These are phyloP conservation scores for Leptinotarsa lineolata DNA, from an alignment of 1,140 invertebrate species.

Conservation along the genomic window DNA sequence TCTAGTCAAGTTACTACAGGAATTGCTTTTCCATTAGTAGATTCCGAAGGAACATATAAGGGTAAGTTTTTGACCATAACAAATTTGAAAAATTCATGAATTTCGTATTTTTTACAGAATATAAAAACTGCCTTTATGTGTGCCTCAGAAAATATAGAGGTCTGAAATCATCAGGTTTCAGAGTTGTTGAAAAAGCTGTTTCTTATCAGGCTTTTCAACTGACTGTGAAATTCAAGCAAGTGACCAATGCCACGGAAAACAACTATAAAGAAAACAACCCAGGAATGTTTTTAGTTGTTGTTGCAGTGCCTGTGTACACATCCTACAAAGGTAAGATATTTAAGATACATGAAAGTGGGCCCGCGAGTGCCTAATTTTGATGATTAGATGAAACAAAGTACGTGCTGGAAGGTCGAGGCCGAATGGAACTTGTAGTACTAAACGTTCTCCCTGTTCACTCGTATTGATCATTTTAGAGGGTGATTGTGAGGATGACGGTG, in stretches of 20 bases:
- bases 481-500: too few relatives aligned
- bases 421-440: too few relatives aligned
- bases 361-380: too few relatives aligned
- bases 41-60: constrained; percentile 53
- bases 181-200: constrained; percentile 64
- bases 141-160: constrained; percentile 62
- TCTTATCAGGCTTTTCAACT: constrained; percentile 76
- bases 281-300: constrained; percentile 71
- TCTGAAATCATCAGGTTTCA: constrained; percentile 62
- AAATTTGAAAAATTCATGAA: background rate
- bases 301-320: constrained; percentile 72
- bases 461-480: too few relatives aligned
- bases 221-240: constrained; percentile 69
- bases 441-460: too few relatives aligned
- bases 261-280: constrained; percentile 55
- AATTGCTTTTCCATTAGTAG: constrained; percentile 58
- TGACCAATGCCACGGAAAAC: constrained; percentile 55
- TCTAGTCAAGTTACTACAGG: constrained; percentile 62
- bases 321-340: constrained; percentile 72
- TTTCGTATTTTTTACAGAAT: constrained; percentile 37
- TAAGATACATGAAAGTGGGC: background rate
- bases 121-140: constrained; percentile 56
- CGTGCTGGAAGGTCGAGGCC: too few relatives aligned
- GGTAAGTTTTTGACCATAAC: constrained; percentile 33
- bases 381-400: too few relatives aligned